Evolutionary conservation across 64 coral and sea anemone genomes (phyloP).

Genomic region (Acropora tenuis): DNA sequence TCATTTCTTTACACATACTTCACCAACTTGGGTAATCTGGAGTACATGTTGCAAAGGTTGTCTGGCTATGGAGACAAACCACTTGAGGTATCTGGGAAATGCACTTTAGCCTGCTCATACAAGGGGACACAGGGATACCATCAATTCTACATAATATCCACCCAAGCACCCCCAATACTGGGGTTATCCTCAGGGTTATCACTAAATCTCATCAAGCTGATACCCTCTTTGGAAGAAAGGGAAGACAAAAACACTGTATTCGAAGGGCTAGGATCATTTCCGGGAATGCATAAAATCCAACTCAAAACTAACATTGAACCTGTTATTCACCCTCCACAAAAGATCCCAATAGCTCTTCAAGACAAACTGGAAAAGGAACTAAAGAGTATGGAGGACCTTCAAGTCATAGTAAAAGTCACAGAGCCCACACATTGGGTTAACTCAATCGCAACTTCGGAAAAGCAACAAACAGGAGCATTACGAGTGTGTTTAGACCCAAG

Average conservation of each 20-base stretch:
- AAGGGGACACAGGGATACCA: constrained; percentile 8
- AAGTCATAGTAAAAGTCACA: background rate
- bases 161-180: constrained; percentile 11
- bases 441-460: background rate
- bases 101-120: constrained; percentile 25
- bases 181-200: background rate
- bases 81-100: background rate
- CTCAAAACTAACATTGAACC: background rate
- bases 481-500: constrained; percentile 31
- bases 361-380: background rate
- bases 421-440: background rate
- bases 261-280: background rate
- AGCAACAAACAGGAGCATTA: background rate
- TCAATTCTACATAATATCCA: background rate
- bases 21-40: background rate
- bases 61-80: constrained; percentile 21
- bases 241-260: background rate
- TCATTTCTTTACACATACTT: background rate
- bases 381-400: background rate
- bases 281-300: background rate
- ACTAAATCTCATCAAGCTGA: constrained; percentile 19
- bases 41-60: background rate
- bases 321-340: background rate
- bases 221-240: constrained; percentile 4
- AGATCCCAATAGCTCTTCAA: background rate